phyloP scores from a whole-genome alignment of 2,113 vertebrate genomes.

The Paracanthobrama guichenoti region DNA sequence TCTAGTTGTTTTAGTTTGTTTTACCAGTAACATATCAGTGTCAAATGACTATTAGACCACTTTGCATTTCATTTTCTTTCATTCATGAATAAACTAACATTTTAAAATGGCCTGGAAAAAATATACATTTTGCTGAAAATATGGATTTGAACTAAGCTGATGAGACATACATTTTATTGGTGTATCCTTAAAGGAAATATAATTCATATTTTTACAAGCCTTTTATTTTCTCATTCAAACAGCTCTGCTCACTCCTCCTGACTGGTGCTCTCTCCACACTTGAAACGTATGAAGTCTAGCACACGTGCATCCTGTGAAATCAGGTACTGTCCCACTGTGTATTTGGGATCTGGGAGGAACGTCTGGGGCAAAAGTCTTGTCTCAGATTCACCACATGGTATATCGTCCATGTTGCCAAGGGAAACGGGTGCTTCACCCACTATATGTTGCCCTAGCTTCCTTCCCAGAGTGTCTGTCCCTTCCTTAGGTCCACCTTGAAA shows the following conservation, averaged over 20 bases:
- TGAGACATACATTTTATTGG: not conserved
- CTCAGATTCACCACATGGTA: constrained; percentile 82
- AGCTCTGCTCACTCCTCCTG: constrained; percentile 60
- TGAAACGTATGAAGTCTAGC: constrained; percentile 87
- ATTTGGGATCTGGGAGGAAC: constrained; percentile 81
- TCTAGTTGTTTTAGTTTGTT: not conserved
- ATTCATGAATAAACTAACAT: constrained; percentile 2
- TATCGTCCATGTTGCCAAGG: constrained; percentile 82
- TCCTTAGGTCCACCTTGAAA: constrained; percentile 74
- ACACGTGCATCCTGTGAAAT: constrained; percentile 77
- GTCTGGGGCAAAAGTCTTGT: constrained; percentile 85
- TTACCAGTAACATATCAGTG: not conserved
- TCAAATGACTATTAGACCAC: not conserved
- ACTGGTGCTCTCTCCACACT: constrained; percentile 78
- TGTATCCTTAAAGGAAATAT: not conserved
- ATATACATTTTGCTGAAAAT: not conserved
- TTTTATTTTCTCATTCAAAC: not conserved
- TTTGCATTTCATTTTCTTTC: not conserved
- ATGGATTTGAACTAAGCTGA: not conserved
- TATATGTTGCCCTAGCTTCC: constrained; percentile 85
- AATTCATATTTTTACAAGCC: no score
- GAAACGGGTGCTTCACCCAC: constrained; percentile 85
- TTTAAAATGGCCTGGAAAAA: not conserved
- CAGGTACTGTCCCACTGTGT: constrained; percentile 84
- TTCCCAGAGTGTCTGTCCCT: constrained; percentile 69